Conservation (phyloP, 2,888 invertebrate genomes). For the Phaonia tiefii region DNA sequence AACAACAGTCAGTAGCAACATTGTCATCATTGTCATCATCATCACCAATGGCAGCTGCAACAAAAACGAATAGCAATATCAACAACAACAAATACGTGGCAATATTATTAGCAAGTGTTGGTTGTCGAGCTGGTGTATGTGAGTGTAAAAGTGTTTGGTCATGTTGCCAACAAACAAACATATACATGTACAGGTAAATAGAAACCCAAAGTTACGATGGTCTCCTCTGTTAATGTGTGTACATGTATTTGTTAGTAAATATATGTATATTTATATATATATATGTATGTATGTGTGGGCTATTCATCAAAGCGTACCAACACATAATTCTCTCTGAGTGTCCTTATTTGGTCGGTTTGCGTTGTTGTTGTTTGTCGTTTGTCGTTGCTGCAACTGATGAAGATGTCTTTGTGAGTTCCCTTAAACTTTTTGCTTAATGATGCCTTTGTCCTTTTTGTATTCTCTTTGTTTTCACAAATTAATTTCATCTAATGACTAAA, state of each 20-base stretch:
- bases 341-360: slow-evolving; percentile 31
- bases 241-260: background rate
- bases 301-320: background rate
- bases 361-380: background rate
- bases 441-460: slow-evolving; percentile 44
- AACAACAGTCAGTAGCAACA: background rate
- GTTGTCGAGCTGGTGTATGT: background rate
- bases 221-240: background rate
- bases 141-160: too few relatives aligned
- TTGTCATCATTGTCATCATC: background rate
- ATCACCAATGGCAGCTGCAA: slow-evolving; percentile 8
- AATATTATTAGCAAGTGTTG: background rate
- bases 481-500: slow-evolving; percentile 34
- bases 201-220: too few relatives aligned
- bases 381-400: background rate
- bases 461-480: slow-evolving; percentile 24
- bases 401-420: background rate
- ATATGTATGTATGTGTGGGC: too few relatives aligned
- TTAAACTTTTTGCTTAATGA: slow-evolving; percentile 37
- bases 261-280: background rate
- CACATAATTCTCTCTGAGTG: slow-evolving; percentile 28
- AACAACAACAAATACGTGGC: background rate
- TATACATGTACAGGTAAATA: background rate
- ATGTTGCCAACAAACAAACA: slow-evolving; percentile 7
- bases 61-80: too few relatives aligned